Base-by-base conservation (phyloP, 2,888 invertebrate species). In the Cheilosia impressa region DNA sequence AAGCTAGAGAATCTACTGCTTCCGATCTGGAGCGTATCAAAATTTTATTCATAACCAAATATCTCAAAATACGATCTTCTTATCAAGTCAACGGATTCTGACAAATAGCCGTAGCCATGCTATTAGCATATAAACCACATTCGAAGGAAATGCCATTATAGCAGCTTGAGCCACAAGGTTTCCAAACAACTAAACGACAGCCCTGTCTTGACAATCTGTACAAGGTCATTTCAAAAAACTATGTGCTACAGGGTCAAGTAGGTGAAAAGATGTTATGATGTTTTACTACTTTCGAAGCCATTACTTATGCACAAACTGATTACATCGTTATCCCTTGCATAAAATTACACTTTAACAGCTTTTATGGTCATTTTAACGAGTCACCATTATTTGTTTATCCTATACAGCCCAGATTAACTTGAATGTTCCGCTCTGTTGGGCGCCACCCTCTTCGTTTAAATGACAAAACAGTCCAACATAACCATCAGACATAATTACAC, bases 401-500 rank as follows among this genome's bases (percentile, higher is more conserved):
- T 38, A 13, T 38, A 13, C 13, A 27, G 1, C 27, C 10, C 17
- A 24, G 4, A 47, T 47, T 47, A 38, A 38, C 13, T 38, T 38
- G 4, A 47, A 47, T 47, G 34, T 19, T 50, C 15, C 19, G 34
- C 34, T 50, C 38, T 41, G 38, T 38, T 38, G 4, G 24, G 31
- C 15, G 9, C 2, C 15, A 13, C 7, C 5, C 22, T 13, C 10
- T 17, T 31, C 19, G 19, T 27, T 60, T 62, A 27, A 34, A 17
- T 13, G 34, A 13, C 43, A 53, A n/a, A 68, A 52, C 27, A 63
- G 53, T 31, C 22, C 43, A 60, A 62, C 43, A 72, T 72, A 31
- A 43, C 63, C 53, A 31, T 17, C 24, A 62, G 52, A 62, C 41
- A 43, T 73, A 53, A 63, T 62, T 63, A 63, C 41, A 52, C 52